Evolutionary conservation across 2,888 invertebrate species (phyloP).

Genomic region (Carpatolechia fugitivella): DNA sequence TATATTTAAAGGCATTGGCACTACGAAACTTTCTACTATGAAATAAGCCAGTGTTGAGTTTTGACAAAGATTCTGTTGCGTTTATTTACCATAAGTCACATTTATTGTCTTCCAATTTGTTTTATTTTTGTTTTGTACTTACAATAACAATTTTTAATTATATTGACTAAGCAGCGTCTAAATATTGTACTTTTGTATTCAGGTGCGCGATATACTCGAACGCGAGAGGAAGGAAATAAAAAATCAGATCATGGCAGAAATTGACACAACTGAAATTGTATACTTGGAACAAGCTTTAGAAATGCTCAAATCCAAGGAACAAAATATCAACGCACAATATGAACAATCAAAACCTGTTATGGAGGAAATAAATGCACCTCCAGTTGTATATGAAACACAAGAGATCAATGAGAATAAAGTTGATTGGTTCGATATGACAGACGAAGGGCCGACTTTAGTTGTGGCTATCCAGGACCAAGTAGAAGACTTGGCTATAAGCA

Average conservation of each 20-base stretch:
- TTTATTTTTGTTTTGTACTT: too few relatives aligned
- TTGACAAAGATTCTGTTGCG: too few relatives aligned
- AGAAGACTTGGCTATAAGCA: conserved; percentile 36
- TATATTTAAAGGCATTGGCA: too few relatives aligned
- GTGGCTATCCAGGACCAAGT: conserved; percentile 49
- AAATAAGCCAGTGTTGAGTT: too few relatives aligned
- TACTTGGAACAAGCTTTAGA: conserved; percentile 91
- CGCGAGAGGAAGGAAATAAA: conserved; percentile 85
- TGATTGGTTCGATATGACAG: conserved; percentile 67
- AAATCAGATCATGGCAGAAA: conserved; percentile 82
- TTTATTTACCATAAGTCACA: too few relatives aligned
- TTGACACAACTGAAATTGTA: conserved; percentile 88
- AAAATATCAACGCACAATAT: conserved; percentile 38
- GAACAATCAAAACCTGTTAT: conserved; percentile 36
- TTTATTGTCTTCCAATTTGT: too few relatives aligned
- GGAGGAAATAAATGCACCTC: conserved; percentile 34
- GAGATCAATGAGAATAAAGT: conserved; percentile 52
- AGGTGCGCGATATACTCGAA: conserved; percentile 85
- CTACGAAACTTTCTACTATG: too few relatives aligned
- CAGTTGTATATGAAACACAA: conserved; percentile 53
- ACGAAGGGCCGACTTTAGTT: conserved; percentile 59
- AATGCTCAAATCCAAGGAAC: conserved; percentile 80
- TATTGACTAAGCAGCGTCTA: too few relatives aligned
- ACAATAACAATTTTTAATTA: too few relatives aligned
- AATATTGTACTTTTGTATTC: conserved; percentile 19